Evolutionary conservation across 2,888 invertebrate species (phyloP), one percentile per base, ranked within the genome.

Genomic region (Lasioglossum malachurum): DNA sequence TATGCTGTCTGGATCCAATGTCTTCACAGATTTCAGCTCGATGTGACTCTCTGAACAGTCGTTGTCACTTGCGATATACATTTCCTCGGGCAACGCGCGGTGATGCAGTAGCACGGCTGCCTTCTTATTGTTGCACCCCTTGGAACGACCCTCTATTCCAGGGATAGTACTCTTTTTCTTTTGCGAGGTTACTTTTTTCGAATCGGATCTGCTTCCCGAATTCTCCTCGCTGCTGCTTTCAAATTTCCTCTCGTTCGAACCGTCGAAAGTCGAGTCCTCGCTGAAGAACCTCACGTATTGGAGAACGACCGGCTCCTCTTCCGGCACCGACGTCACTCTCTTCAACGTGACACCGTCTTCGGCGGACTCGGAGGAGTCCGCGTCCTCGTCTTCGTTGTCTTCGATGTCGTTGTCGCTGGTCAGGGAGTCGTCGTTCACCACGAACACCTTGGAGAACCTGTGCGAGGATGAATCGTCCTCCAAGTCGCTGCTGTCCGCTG

Each of bases 381-480:
- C 90, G 67, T 91, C 93, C 73, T 91, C 93, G 67, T 93, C 93
- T 8, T 93, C 95, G 78, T 94, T 94, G 60, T 95, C 95, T 57
- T 94, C 95, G 79, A 94, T 92, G 23, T 95, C 95, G 78, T 94
- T 94, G 74, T 95, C 94, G 83, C 95, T 95, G 8, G 93, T 94
- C 35, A 94, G 88, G 0, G 94, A 93, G 23, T 95, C 95, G 69
- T 95, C 95, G 87, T 96, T 96, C 1, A 96, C 95, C 0, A 96
- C 95, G 78, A 95, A 95, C 0, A 95, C 95, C 4, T 95, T 92
- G 0, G 95, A 95, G 87, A 95, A 95, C n/a, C 93, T 93, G 49
- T 95, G 94, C 0, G 95, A 93, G 0, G 94, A 91, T 0, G 95
- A 95, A 57, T 95, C 95, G 10, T 95, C 95, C 27, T 95, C 95